These are phyloP conservation scores for Drosophila mulleri DNA, from an alignment of 2,888 invertebrate genomes.

Conservation along the genomic window DNA sequence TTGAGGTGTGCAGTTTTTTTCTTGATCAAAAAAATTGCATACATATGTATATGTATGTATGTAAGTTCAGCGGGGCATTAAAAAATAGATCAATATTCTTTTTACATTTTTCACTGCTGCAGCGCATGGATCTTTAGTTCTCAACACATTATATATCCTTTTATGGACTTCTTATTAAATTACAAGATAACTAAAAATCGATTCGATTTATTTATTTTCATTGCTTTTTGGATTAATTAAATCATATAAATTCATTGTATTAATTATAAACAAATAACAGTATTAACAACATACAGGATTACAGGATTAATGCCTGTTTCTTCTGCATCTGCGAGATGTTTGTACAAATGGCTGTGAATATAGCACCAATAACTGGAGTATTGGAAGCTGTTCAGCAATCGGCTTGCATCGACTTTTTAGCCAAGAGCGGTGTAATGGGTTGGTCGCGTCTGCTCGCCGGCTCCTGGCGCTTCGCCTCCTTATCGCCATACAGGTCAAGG, in stretches of 20 bases:
- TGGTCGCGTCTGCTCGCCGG: constrained; percentile 65
- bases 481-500: constrained; percentile 87
- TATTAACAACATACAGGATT: constrained; percentile 23
- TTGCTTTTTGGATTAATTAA: constrained; percentile 19
- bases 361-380: constrained; percentile 9
- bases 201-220: constrained; percentile 20
- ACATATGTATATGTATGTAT: too few relatives aligned
- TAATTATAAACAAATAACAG: constrained; percentile 36
- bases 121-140: neutral
- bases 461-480: constrained; percentile 73
- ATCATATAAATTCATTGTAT: constrained; percentile 53
- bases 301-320: constrained; percentile 5
- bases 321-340: constrained; percentile 45
- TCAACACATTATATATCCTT: too few relatives aligned
- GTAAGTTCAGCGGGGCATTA: neutral
- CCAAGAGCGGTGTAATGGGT: constrained; percentile 80
- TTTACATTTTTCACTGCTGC: neutral
- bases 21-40: too few relatives aligned
- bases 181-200: constrained; percentile 6
- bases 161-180: neutral
- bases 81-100: neutral
- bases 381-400: constrained; percentile 34
- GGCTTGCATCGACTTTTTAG: constrained; percentile 41
- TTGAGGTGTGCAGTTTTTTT: neutral
- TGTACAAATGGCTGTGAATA: constrained; percentile 60